Conservation (phyloP, 2,797 vertebrate species). For the Chlorospingus flavigularis region DNA sequence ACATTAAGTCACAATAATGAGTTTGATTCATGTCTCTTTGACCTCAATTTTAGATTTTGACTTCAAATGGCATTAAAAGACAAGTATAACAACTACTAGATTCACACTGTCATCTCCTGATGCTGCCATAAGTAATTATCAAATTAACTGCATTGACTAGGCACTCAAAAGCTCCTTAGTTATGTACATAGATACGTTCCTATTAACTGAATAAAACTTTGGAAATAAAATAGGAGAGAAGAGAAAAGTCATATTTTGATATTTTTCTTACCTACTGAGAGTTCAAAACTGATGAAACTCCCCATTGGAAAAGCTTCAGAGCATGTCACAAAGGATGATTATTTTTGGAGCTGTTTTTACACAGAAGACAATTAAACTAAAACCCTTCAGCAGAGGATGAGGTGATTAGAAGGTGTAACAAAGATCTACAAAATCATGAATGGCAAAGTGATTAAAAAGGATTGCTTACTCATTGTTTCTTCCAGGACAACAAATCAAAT, state of each 20-base stretch:
- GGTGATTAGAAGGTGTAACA: not conserved
- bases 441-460: not conserved
- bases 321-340: not conserved
- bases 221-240: not conserved
- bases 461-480: not conserved
- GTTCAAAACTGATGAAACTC: not conserved
- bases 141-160: not conserved
- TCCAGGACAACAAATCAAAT: not conserved
- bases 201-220: not conserved
- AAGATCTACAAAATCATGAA: not conserved
- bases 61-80: not conserved
- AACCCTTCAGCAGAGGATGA: not conserved
- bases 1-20: slow-evolving; percentile 10
- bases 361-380: not conserved
- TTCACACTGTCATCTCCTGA: not conserved
- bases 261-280: not conserved
- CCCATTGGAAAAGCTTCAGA: not conserved
- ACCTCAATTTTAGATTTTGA: slow-evolving; percentile 14
- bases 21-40: not conserved
- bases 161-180: not conserved
- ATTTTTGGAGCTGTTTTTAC: not conserved
- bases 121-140: not conserved
- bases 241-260: not conserved
- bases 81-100: not conserved
- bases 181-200: not conserved